Base-by-base conservation (phyloP, 2,113 vertebrate genomes). In the Nothocercus nigrocapillus region DNA sequence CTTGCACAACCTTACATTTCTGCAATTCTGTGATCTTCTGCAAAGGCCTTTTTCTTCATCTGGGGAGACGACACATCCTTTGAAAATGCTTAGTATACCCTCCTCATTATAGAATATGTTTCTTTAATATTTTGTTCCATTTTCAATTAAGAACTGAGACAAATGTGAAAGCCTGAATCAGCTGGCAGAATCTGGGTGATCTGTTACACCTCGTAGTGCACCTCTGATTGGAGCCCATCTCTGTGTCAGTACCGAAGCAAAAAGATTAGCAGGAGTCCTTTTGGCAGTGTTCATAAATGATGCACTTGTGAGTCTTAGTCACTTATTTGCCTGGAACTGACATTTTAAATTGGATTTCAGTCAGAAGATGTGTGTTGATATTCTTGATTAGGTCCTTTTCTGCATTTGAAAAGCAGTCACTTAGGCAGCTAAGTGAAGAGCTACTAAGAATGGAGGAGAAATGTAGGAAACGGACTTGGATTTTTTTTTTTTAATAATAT, bases 261-360 rank as follows among this genome's bases (percentile, higher is more conserved):
- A 56, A 95, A 87, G 91, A 25, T 89, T 70, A 90, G 72, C 34
- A 75, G 53, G 5, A 7, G 81, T 94, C 58, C 64, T 36, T 94
- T 96, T 81, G 73, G 69, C 56, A 62, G 18, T 58, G 89, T 68
- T 90, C 70, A 88, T 95, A 94, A 90, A 94, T 94, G 85, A 90
- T 61, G 72, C 59, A 49, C 67, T 95, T 22, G 3, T 87, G 64
- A 96, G 72, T 97, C 94, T 88, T 76, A 68, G 64, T 91, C 36
- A 58, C 56, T 88, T 93, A 62, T 88, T 84, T 89, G 66, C 86
- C 67, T 89, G 69, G 63, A 81, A 89, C 70, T 94, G 93, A 88
- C 83, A 95, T 96, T 85, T 96, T 70, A 94, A 95, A 68, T 95
- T 88, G 56, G 69, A 91, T 24, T 82, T 83, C 70, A 94, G 64